Evolutionary conservation across 2,888 invertebrate genomes (phyloP).

Genomic region (Caenorhabditis drosophilae): DNA sequence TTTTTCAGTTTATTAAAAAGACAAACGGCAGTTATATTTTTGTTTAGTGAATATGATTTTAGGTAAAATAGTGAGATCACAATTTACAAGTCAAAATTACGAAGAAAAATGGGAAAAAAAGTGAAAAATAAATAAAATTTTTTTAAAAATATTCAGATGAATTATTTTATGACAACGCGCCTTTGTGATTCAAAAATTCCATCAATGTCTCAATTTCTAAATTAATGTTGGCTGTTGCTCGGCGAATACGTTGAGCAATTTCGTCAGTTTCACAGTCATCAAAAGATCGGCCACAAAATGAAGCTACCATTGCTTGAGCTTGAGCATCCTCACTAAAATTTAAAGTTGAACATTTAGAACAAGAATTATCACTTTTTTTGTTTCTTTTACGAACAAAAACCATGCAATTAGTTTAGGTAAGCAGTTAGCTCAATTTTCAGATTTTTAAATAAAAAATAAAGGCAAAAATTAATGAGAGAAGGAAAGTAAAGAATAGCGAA

Average conservation of each 20-base stretch:
- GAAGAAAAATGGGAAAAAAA: too few relatives aligned
- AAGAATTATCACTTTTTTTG: too few relatives aligned
- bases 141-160: neutral
- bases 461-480: too few relatives aligned
- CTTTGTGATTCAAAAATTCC: conserved; percentile 69
- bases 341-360: too few relatives aligned
- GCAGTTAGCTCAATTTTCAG: too few relatives aligned
- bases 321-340: conserved; percentile 68
- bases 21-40: neutral
- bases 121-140: neutral
- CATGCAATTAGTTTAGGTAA: too few relatives aligned
- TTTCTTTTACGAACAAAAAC: too few relatives aligned
- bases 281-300: conserved; percentile 69
- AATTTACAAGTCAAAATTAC: too few relatives aligned
- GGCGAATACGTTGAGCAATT: conserved; percentile 68
- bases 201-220: conserved; percentile 68
- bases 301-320: conserved; percentile 69
- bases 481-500: too few relatives aligned
- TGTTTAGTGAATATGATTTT: conserved; percentile 11
- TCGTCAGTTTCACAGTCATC: conserved; percentile 69
- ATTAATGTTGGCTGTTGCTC: conserved; percentile 69
- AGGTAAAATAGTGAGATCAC: neutral
- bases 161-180: conserved; percentile 51
- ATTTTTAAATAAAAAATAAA: too few relatives aligned
- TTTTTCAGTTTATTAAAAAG: too few relatives aligned